Percentiles rank a stretch among this genome's conserved stretches.
These are phyloP conservation scores for Atopsyche davidsoni DNA, from an alignment of 1,140 invertebrate species.

Conservation along the genomic window DNA sequence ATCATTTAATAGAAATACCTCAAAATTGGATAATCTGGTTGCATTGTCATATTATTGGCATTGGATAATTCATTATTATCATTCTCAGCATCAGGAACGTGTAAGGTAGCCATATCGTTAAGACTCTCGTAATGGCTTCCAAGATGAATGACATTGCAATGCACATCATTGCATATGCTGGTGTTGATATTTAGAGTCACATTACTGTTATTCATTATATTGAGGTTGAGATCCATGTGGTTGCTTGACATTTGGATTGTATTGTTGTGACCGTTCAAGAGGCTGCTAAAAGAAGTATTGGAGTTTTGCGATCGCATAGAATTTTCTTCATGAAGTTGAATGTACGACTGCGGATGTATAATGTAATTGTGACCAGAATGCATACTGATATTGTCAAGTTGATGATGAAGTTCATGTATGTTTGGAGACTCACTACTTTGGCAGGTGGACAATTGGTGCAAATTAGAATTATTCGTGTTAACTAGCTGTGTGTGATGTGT, in stretches of 20 bases:
- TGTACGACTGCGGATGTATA: not conserved
- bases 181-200: constrained; percentile 4
- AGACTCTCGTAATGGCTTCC: constrained; percentile 15
- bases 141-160: constrained; percentile 15
- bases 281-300: not conserved
- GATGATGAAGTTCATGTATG: not conserved
- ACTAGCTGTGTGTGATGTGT: not conserved
- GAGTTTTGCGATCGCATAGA: not conserved
- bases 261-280: not conserved
- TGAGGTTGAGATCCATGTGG: too few species aligned
- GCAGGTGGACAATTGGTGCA: not conserved
- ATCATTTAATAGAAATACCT: constrained; percentile 7
- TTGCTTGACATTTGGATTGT: not conserved
- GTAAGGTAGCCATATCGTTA: not conserved
- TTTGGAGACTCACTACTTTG: too few species aligned
- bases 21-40: constrained; percentile 10
- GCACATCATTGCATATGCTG: constrained; percentile 9
- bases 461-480: not conserved
- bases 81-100: not conserved
- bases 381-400: not conserved
- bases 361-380: not conserved
- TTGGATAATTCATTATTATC: constrained; percentile 7
- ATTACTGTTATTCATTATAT: too few species aligned
- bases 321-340: not conserved
- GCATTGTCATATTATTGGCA: not conserved